These are phyloP conservation scores for Cephus pulcher DNA, from an alignment of 2,888 invertebrate species.

Conservation along the genomic window DNA sequence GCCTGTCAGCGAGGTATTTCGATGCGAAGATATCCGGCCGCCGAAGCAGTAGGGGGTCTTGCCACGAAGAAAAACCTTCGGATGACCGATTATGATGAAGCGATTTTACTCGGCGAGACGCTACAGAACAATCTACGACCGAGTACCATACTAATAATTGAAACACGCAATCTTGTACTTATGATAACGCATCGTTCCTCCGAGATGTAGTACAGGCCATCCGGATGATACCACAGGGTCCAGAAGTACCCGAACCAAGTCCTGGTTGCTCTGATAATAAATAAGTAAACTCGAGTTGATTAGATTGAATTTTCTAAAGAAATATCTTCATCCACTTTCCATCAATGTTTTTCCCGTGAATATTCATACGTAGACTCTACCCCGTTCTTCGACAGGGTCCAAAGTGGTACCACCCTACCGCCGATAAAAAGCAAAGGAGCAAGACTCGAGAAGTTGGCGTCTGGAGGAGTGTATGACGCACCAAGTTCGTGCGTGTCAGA, in stretches of 20 bases:
- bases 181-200: constrained; percentile 22
- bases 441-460: constrained; percentile 20
- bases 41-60: constrained; percentile 51
- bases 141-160: constrained; percentile 51
- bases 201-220: not conserved
- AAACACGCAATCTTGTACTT: constrained; percentile 63
- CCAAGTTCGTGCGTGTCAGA: constrained; percentile 60
- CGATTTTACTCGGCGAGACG: constrained; percentile 49
- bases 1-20: constrained; percentile 62
- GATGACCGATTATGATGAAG: constrained; percentile 67
- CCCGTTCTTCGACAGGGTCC: not conserved
- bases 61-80: constrained; percentile 47
- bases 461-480: constrained; percentile 47
- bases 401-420: not conserved
- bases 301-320: not conserved
- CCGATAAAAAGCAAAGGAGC: not conserved
- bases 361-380: not conserved
- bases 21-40: constrained; percentile 62
- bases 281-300: not conserved
- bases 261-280: not conserved
- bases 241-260: not conserved
- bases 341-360: not conserved
- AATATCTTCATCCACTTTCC: not conserved
- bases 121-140: constrained; percentile 38
- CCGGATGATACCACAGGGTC: not conserved